Base-by-base conservation (phyloP, 2,797 vertebrate species). In the Salmo trutta region DNA sequence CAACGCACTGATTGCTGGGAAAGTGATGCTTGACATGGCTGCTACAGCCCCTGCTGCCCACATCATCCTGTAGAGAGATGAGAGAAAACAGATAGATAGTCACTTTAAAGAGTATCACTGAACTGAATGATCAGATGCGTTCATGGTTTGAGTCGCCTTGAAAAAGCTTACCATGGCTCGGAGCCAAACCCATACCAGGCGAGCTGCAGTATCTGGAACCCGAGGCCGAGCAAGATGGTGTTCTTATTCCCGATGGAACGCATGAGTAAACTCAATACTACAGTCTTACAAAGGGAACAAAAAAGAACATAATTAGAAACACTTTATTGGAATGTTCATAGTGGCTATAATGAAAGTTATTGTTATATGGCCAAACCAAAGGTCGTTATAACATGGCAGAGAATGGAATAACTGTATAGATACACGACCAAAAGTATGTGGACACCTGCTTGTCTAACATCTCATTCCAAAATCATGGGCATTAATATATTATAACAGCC, bases 161-260 rank as follows among this genome's bases (percentile, higher is more conserved):
- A 12, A 24, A 3, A 24, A 24, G 21, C 95, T 0, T 93, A 96
- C 96, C 96, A 97, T 0, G 96, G 95, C 76, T 97, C 96, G 1
- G 95, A 96, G 15, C 96, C 95, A 71, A 97, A 96, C 82, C 96
- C 96, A 0, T 97, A 97, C 95, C 96, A 96, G 0, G 96, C 95
- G 7, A 97, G 91, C 53, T 97, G 96, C 27, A 97, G 84, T 75
- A 96, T 96, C n/a, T 97, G 96, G 89, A 97, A 97, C 16, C 95
- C 96, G 1, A 97, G 90, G 15, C 96, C 96, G 85, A 97, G 86
- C 1, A 97, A 88, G 85, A 97, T 97, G 68, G 96, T 96, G 72
- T 97, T 97, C 90, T 97, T 97, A 85, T 97, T 97, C 87, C 96
- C 96, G 85, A 96, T 96, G 78, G 96, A 97, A 12, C 96, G 91